phyloP scores from a whole-genome alignment of 2,113 vertebrate species.

The Heterotilapia buettikoferi region DNA sequence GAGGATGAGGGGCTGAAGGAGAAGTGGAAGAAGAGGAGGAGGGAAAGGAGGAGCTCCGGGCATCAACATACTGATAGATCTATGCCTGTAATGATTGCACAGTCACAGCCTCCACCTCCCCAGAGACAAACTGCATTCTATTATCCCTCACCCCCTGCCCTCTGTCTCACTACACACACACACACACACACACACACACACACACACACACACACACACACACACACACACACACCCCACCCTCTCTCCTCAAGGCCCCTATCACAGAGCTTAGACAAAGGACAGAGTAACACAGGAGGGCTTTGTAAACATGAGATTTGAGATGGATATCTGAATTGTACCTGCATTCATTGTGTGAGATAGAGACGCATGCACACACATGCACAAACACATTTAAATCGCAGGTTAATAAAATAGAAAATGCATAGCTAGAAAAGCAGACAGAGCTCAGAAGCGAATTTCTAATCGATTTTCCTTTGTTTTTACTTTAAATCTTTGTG shows the following conservation, averaged over 20 bases:
- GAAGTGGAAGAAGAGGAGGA: conserved; percentile 1
- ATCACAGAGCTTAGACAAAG: conserved; percentile 45
- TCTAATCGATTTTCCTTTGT: not conserved
- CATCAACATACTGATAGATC: conserved; percentile 69
- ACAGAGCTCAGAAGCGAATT: fast-evolving
- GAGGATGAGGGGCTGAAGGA: not conserved
- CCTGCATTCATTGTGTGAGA: not conserved
- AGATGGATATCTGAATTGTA: conserved; percentile 32
- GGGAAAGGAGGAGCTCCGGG: conserved; percentile 28
- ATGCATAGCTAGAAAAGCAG: not conserved
- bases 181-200: not conserved
- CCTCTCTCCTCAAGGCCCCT: not conserved
- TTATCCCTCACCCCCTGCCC: conserved; percentile 56
- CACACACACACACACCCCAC: not conserved
- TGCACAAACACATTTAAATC: not conserved
- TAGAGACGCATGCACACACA: not conserved
- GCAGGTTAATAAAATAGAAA: not conserved
- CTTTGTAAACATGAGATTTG: conserved; percentile 44
- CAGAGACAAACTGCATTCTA: conserved; percentile 65
- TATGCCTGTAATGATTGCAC: conserved; percentile 74
- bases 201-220: not conserved
- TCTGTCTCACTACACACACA: not conserved
- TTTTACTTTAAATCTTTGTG: not conserved
- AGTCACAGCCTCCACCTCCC: conserved; percentile 66
- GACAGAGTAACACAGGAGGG: conserved; percentile 17